Conservation (phyloP, 2,888 invertebrate species). For the Mermis nigrescens region DNA sequence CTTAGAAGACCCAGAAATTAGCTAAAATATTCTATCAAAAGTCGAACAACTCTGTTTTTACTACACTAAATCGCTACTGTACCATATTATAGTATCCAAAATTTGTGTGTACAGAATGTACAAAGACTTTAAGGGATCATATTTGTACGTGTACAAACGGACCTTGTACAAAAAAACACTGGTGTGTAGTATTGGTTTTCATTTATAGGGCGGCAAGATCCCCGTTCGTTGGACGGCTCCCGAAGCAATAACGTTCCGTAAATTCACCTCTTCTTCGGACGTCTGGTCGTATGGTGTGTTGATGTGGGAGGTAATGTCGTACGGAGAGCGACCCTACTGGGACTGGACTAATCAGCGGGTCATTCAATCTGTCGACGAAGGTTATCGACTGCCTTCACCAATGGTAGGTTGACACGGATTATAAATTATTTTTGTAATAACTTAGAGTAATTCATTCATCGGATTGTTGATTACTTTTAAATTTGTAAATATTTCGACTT, state of each 20-base stretch:
- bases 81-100: not conserved
- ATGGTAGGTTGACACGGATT: not conserved
- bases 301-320: slow-evolving; percentile 98
- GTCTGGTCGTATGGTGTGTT: slow-evolving; percentile 99
- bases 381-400: not conserved
- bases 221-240: slow-evolving; percentile 98
- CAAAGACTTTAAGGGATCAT: too few relatives aligned
- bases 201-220: slow-evolving; percentile 68
- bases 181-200: not conserved
- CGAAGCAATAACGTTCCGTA: slow-evolving; percentile 91
- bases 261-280: slow-evolving; percentile 97
- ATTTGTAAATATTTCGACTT: too few relatives aligned
- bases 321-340: slow-evolving; percentile 97
- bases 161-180: too few relatives aligned
- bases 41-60: too few relatives aligned
- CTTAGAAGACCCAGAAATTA: too few relatives aligned
- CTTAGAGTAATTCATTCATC: too few relatives aligned
- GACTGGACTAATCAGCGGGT: slow-evolving; percentile 99
- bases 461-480: too few relatives aligned
- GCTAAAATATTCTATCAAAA: too few relatives aligned
- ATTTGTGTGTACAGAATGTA: too few relatives aligned
- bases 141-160: too few relatives aligned
- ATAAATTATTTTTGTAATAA: not conserved
- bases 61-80: too few relatives aligned
- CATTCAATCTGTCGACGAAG: slow-evolving; percentile 86